Conservation (phyloP, 1,140 invertebrate genomes). For the Drosophila aff. region DNA sequence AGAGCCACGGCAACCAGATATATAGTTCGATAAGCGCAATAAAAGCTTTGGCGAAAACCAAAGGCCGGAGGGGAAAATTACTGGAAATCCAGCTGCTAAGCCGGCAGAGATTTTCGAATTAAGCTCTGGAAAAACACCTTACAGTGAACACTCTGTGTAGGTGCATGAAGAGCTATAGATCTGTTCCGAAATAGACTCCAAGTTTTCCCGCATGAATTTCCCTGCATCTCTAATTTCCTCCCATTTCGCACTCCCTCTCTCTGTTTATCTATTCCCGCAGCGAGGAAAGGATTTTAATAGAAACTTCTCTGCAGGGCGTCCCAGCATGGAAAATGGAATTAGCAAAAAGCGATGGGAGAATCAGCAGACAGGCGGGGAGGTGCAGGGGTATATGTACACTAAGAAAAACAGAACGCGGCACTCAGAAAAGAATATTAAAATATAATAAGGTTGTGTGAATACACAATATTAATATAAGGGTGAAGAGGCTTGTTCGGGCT, state of each 20-base stretch:
- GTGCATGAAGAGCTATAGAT: background rate
- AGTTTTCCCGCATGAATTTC: constrained; percentile 8
- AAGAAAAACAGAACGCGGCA: background rate
- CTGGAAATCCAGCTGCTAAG: constrained; percentile 28
- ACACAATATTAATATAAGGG: background rate
- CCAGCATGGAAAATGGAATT: constrained; percentile 53
- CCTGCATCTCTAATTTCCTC: constrained; percentile 4
- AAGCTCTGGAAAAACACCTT: constrained; percentile 43
- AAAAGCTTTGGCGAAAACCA: constrained; percentile 22
- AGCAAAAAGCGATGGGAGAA: constrained; percentile 42
- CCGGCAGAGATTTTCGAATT: constrained; percentile 26
- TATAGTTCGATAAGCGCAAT: constrained; percentile 56
- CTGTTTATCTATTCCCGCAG: constrained; percentile 37
- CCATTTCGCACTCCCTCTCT: background rate
- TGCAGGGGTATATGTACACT: background rate
- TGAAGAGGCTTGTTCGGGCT: too few relatives aligned
- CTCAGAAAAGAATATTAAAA: background rate
- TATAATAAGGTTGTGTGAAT: background rate
- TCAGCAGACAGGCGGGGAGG: background rate
- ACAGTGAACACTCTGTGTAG: background rate
- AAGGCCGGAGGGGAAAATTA: constrained; percentile 6
- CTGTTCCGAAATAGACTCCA: background rate
- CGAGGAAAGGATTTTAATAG: constrained; percentile 51
- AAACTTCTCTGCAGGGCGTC: constrained; percentile 45
- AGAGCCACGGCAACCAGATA: constrained; percentile 19